Evolutionary conservation across 2,888 invertebrate genomes (phyloP).

Genomic region (Drosophila robusta): DNA sequence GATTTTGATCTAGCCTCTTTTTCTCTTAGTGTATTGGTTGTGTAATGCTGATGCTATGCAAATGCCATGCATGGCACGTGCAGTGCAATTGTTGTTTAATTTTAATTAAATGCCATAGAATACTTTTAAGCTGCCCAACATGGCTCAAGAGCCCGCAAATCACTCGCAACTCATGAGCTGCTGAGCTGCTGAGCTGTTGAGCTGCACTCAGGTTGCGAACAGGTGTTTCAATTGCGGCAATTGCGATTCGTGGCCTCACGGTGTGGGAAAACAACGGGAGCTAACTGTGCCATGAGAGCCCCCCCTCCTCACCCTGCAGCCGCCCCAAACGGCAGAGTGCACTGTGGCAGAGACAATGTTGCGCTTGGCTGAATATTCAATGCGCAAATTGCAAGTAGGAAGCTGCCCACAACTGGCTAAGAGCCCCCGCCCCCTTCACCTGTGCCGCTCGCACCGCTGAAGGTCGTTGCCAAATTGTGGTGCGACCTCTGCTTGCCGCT

Average conservation of each 20-base stretch:
- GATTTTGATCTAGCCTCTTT: too few relatives aligned
- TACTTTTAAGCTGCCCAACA: constrained; percentile 55
- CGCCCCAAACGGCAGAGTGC: constrained; percentile 24
- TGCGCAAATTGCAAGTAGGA: constrained; percentile 70
- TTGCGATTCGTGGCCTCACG: constrained; percentile 42
- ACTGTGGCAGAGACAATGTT: constrained; percentile 53
- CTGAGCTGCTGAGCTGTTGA: too few relatives aligned
- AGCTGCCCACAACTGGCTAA: constrained; percentile 46
- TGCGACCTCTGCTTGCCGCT: constrained; percentile 39
- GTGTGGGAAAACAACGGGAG: constrained; percentile 67
- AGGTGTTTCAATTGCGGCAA: constrained; percentile 58
- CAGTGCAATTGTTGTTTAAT: constrained; percentile 8
- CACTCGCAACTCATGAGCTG: constrained; percentile 37
- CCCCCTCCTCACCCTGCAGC: not conserved
- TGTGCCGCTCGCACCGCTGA: constrained; percentile 6
- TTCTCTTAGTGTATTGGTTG: too few relatives aligned
- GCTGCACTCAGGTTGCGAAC: constrained; percentile 20
- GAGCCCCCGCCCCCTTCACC: not conserved
- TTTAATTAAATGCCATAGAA: constrained; percentile 47
- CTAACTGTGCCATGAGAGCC: constrained; percentile 74
- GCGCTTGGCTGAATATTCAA: constrained; percentile 74
- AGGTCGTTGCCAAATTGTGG: constrained; percentile 68
- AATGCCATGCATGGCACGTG: constrained; percentile 9
- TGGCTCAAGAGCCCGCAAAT: constrained; percentile 24
- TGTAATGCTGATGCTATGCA: constrained; percentile 11